These are phyloP conservation scores for Xiphophorus maculatus DNA, from an alignment of 2,113 vertebrate genomes.

Conservation along the genomic window DNA sequence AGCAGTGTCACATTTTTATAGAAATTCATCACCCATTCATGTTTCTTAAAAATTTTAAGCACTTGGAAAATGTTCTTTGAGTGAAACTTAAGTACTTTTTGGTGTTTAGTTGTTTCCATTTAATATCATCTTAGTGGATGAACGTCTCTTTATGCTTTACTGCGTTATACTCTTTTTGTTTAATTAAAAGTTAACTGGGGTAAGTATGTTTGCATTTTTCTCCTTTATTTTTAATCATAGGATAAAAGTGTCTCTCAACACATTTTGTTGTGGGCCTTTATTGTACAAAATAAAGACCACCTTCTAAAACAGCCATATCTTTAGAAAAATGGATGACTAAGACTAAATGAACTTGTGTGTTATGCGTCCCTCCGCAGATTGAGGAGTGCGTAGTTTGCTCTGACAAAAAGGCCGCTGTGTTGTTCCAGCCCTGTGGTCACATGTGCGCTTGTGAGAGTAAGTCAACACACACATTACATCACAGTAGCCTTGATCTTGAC, in stretches of 20 bases:
- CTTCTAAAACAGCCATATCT: neutral
- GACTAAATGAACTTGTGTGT: neutral
- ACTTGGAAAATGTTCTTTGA: too few species aligned
- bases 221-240: neutral
- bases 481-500: neutral
- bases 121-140: too few species aligned
- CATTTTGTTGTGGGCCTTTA: neutral
- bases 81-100: too few species aligned
- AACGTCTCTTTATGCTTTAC: too few species aligned
- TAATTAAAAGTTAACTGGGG: too few species aligned
- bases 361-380: constrained; percentile 81
- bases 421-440: constrained; percentile 98
- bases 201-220: neutral
- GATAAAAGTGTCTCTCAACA: neutral
- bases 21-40: too few species aligned
- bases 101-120: too few species aligned
- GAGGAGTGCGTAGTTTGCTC: constrained; percentile 99
- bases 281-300: too few species aligned
- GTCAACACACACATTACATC: constrained; percentile 60
- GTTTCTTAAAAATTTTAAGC: too few species aligned
- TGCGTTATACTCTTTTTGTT: too few species aligned
- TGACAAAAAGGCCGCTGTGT: constrained; percentile 97
- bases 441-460: constrained; percentile 99
- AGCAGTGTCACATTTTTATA: too few species aligned
- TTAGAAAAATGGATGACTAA: neutral